A percentile compares a stretch with the other conserved stretches of the same genome.
These are phyloP conservation scores for Chymomyza fuscimana DNA, from an alignment of 2,888 invertebrate species.

Conservation along the genomic window DNA sequence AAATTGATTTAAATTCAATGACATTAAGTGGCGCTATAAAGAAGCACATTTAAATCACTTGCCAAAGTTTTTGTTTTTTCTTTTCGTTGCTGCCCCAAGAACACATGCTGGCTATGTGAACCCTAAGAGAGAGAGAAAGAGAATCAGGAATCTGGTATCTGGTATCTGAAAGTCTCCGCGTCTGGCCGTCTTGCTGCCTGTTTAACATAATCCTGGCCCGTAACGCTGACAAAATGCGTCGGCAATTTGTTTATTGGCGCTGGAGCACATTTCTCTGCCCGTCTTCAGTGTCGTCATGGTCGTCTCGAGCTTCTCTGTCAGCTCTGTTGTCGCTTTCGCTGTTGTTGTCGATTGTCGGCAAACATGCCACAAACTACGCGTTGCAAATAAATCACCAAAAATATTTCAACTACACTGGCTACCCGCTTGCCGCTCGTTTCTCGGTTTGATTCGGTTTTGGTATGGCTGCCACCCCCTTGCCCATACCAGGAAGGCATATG, in stretches of 20 bases:
- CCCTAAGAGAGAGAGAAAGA: slow-evolving; percentile 23
- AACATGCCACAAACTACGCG: slow-evolving; percentile 72
- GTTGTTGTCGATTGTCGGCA: slow-evolving; percentile 47
- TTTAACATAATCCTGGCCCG: slow-evolving; percentile 68
- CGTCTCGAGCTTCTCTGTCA: slow-evolving; percentile 21
- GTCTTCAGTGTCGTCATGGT: slow-evolving; percentile 37
- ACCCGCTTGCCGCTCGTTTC: background rate
- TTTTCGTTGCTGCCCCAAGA: slow-evolving; percentile 6
- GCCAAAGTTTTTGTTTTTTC: slow-evolving; percentile 25
- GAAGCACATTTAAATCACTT: slow-evolving; percentile 66
- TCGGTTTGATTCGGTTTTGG: slow-evolving; percentile 11
- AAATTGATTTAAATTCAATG: slow-evolving; percentile 62
- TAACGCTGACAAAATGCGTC: slow-evolving; percentile 67
- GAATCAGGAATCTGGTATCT: slow-evolving; percentile 17
- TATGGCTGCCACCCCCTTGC: slow-evolving; percentile 34
- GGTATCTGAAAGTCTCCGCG: slow-evolving; percentile 4
- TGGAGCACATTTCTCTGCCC: slow-evolving; percentile 28
- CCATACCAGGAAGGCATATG: slow-evolving; percentile 62
- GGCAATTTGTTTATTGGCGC: slow-evolving; percentile 75
- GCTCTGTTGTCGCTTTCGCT: slow-evolving; percentile 17
- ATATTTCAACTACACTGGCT: slow-evolving; percentile 71
- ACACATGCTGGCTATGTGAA: slow-evolving; percentile 34
- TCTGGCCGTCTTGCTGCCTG: slow-evolving; percentile 34
- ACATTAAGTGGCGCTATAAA: slow-evolving; percentile 68
- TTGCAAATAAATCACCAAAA: slow-evolving; percentile 74